Evolutionary conservation across 2,797 vertebrate species (phyloP), one percentile per base, ranked within the genome.

Genomic region (Peromyscus eremicus): DNA sequence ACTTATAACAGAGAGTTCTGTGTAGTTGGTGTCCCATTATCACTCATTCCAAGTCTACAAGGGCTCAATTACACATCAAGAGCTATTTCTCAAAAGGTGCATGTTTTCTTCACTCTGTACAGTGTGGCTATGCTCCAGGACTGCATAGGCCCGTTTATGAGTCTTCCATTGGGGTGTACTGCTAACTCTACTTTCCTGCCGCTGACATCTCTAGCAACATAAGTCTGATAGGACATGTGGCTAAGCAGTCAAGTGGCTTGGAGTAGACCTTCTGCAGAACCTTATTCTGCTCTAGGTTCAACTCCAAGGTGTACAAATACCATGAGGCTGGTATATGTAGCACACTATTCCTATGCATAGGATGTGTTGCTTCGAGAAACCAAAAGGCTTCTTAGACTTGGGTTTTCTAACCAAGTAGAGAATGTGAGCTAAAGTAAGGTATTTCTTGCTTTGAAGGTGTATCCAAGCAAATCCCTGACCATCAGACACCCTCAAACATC

Each of bases 301-400:
- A 85, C 23, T 90, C 60, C 70, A 71, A 92, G 75, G 64, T 82
- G n/a, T 80, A 7, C 76, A 29, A 71, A 40, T 96, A 81, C 55
- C 71, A 32, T 14, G 34, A 60, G 23, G 66, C 29, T 4, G 10
- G 11, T 27, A 25, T 71, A 66, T 49, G 57, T 86, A 76, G 43
- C 25, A 81, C 52, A 85, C 27, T 57, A 73, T 87, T 85, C 40
- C 29, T 73, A 77, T 7, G 13, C 73, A 1, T 29, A 13, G 60
- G 82, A 93, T 52, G 17, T 86, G 19, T 52, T 95, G 23, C 46
- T 95, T 95, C 43, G 19, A 92, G 57, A 92, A 87, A n/a, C 43
- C 57, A 21, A 76, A 82, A 62, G 57, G 1, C 14, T 52, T 73
- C 71, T 62, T 32, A 66, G 64, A 32, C 14, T 77, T 43, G 64